Evolutionary conservation across 2,888 invertebrate species (phyloP).

Genomic region (Chaitophorus viminalis): DNA sequence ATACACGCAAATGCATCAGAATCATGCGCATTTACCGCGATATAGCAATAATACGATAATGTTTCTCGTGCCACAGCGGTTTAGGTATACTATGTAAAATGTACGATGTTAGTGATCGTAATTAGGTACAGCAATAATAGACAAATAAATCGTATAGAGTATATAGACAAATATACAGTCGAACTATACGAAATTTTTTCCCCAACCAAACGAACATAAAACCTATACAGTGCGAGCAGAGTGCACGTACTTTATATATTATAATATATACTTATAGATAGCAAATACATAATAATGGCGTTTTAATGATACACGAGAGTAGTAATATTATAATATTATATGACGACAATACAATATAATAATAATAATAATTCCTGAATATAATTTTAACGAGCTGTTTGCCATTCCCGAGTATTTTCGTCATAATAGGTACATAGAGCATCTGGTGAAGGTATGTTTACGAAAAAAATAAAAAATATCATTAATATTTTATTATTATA

Average conservation of each 20-base stretch:
- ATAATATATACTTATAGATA: background rate
- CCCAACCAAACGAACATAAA: background rate
- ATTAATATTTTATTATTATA: background rate
- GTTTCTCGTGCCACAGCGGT: background rate
- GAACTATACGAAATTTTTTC: background rate
- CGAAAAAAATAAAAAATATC: background rate
- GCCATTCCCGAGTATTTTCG: conserved; percentile 1
- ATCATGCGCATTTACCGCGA: background rate
- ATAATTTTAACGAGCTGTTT: conserved; percentile 49
- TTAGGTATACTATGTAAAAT: background rate
- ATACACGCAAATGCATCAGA: background rate
- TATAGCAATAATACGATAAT: too few relatives aligned
- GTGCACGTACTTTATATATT: background rate
- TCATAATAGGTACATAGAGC: background rate
- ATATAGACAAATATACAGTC: background rate
- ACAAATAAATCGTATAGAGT: background rate
- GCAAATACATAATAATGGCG: background rate
- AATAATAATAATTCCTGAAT: background rate
- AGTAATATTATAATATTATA: background rate
- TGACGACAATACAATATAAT: background rate
- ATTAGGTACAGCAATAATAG: background rate
- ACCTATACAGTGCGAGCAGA: background rate
- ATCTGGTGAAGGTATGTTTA: background rate
- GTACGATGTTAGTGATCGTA: background rate
- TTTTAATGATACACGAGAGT: conserved; percentile 1